Evolutionary conservation across 2,797 vertebrate genomes (phyloP).

Genomic region (Muraenolepis orangiensis): DNA sequence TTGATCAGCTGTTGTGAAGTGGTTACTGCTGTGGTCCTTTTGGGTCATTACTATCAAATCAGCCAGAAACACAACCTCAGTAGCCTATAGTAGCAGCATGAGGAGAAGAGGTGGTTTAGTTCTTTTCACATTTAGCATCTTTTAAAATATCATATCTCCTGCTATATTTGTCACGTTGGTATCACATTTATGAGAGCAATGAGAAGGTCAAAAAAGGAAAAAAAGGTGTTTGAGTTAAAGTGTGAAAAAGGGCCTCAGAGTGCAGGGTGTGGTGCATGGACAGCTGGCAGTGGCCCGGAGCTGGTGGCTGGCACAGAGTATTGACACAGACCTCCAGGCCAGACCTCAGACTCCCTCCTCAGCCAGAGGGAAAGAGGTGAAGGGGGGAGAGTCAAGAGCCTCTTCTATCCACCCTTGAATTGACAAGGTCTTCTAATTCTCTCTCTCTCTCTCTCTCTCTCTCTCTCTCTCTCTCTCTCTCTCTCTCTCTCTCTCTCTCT

Average conservation of each 20-base stretch:
- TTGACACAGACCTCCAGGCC: constrained; percentile 67
- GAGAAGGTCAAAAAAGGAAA: constrained; percentile 57
- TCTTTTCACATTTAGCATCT: neutral
- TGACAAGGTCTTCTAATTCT: neutral
- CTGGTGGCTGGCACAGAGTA: constrained; percentile 67
- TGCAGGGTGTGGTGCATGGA: constrained; percentile 59
- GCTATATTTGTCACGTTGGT: constrained; percentile 64
- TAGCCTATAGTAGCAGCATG: constrained; percentile 20
- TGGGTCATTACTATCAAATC: neutral
- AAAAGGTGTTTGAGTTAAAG: constrained; percentile 52
- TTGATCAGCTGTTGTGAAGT: neutral
- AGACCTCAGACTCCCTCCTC: constrained; percentile 66
- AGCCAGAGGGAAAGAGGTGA: constrained; percentile 55
- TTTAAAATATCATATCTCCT: constrained; percentile 19
- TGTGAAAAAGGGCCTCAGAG: constrained; percentile 51
- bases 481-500: neutral
- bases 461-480: constrained; percentile 1
- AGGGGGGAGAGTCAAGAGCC: constrained; percentile 52
- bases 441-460: neutral
- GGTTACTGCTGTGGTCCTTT: neutral
- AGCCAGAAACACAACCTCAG: neutral
- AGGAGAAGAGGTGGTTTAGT: constrained; percentile 7
- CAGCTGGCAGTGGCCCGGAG: constrained; percentile 47
- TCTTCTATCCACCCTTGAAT: constrained; percentile 18
- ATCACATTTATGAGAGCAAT: constrained; percentile 64